Evolutionary conservation across 2,888 invertebrate species (phyloP), one percentile per base, ranked within the genome.

Genomic region (Epinotia nisella): DNA sequence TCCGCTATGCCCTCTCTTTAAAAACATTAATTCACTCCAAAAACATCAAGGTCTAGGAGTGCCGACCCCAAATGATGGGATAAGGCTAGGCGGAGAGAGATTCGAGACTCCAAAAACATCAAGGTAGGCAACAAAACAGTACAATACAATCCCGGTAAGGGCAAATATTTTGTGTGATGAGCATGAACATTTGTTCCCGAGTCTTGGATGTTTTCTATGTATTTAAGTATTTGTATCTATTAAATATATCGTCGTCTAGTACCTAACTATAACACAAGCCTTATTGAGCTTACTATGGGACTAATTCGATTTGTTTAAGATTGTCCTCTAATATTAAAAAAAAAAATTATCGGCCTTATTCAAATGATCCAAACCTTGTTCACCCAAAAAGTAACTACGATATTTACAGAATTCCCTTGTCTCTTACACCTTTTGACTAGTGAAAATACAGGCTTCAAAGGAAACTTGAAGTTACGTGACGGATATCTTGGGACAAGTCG

Each of bases 381-480:
- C 7, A 35, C 4, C 9, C 15, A 21, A 55, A 55, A 39, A 10
- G 65, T 7, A n/a, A n/a, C n/a, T n/a, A 29, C 29, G 39, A 35
- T 39, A 35, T 19, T 15, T 21, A 21, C 3, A 19, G 1, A 10
- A 55, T 15, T 39, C 21, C 10, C 10, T 21, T 3, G 29, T 39
- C 4, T 41, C 17, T 55, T 66, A 55, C 55, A 19, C n/a, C 55
- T 3, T 55, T 66, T 9, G 19, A 3, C 1, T 10, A 39, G 0
- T 3, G 24, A 35, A 21, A 39, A 13, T 3, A 9, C 3, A 21
- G 49, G 17, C 61, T 53, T 61, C 67, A 62, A 72, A 67, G 55
- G 60, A 61, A 72, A 67, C 35, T 72, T 72, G 19, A n/a, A 35
- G 45, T n/a, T 71, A 72, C 71, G 71, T 72, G 71, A 72, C 67